These are phyloP conservation scores for Cosmia trapezina DNA, from an alignment of 2,888 invertebrate species.

Conservation along the genomic window DNA sequence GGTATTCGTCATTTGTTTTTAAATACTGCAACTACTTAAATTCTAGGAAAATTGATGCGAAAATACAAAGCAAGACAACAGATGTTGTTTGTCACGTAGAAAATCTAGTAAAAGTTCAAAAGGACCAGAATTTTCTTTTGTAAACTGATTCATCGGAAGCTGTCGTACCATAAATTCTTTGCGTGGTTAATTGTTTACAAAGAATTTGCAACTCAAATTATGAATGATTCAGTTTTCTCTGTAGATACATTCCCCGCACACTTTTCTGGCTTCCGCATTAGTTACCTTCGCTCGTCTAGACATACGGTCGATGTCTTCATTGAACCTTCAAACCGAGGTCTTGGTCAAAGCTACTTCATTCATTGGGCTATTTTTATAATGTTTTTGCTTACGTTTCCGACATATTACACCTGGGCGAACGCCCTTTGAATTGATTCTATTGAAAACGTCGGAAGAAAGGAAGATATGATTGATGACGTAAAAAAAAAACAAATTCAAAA, in stretches of 20 bases:
- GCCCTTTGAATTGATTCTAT: conserved; percentile 52
- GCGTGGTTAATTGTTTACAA: conserved; percentile 25
- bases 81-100: background rate
- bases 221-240: conserved; percentile 45
- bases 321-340: conserved; percentile 66
- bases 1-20: conserved; percentile 28
- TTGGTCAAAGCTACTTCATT: conserved; percentile 61
- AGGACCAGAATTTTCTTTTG: conserved; percentile 12
- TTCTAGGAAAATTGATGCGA: conserved; percentile 17
- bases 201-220: conserved; percentile 38
- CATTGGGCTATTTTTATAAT: conserved; percentile 60
- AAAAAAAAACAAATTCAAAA: too few species aligned
- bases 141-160: conserved; percentile 30
- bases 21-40: conserved; percentile 1
- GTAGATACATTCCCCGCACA: conserved; percentile 57
- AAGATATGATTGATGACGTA: conserved; percentile 26
- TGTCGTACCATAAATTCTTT: background rate
- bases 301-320: conserved; percentile 71
- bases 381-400: conserved; percentile 51
- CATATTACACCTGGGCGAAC: conserved; percentile 56
- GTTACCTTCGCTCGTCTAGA: conserved; percentile 57
- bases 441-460: conserved; percentile 19
- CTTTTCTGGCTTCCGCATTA: conserved; percentile 44
- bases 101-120: background rate
- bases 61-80: background rate